Evolutionary conservation across 2,113 vertebrate genomes (phyloP), one percentile per base, ranked within the genome.

Genomic region (Caretta caretta): DNA sequence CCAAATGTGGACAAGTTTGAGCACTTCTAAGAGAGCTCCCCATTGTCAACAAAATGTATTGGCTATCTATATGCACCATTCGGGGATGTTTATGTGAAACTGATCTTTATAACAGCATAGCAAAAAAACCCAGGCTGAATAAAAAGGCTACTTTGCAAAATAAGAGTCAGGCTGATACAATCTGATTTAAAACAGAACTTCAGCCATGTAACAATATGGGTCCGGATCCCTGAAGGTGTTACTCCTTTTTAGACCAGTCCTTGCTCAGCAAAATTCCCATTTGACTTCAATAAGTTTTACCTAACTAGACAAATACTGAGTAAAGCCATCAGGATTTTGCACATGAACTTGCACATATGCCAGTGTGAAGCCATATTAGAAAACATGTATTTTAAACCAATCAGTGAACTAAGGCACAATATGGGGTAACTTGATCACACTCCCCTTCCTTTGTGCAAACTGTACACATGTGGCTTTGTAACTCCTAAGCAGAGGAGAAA

Each of bases 111-210:
- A 88, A 84, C 2, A 78, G 6, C 0, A 1, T 12, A 78, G 56
- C 3, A 91, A 96, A 88, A 35, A 1, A 29, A 12, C 42, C 0
- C 17, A 84, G 89, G 3, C 9, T 80, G 2, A 51, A 69, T 29
- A 2, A 69, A 29, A 83, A 86, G 10, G 3, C 42, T 78, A 46
- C 12, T 42, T 46, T 78, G 42, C 94, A 87, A 89, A 89, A 5
- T 11, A 5, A 50, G 4, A 56, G 3, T 29, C 65, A 72, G 65
- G n/a, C 65, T 85, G 10, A 5, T n/a, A 27, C 9, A 0, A 38
- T 92, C 78, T 89, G 17, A 24, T 78, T 24, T 27, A 42, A 1
- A 19, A 50, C 1, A 1, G 46, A 0, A 2, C 1, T 0, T 4
- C 51, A n/a, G 53, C 25, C 72, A 12, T 85, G 78, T 25, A 91